Percentiles rank a stretch among this genome's conserved stretches.
Evolutionary conservation across 2,888 invertebrate species (phyloP).

Genomic region (Cremastinae sp.): DNA sequence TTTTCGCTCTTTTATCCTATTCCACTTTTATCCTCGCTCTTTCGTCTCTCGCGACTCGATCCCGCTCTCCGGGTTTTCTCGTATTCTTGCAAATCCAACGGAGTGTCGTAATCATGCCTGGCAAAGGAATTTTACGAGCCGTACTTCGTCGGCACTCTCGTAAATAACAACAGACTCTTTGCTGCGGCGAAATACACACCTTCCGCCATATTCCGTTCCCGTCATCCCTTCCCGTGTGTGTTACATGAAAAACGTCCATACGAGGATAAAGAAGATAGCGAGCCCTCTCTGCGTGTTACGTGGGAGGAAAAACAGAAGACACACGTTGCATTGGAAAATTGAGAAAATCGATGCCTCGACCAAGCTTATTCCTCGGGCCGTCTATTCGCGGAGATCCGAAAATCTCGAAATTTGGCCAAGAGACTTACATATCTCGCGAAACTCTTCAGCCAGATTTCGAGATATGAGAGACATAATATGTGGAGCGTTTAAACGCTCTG

Average conservation of each 20-base stretch:
- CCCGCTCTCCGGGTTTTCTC: constrained; percentile 7
- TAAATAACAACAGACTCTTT: constrained; percentile 52
- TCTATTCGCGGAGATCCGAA: no score
- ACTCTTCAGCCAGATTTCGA: no score
- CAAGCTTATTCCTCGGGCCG: no score
- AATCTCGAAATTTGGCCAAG: no score
- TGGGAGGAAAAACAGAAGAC: no score
- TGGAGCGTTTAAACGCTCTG: no score
- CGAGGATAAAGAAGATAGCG: no score
- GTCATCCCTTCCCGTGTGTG: constrained; percentile 18
- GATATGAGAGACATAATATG: no score
- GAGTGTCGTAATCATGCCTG: constrained; percentile 42
- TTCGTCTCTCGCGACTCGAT: constrained; percentile 5
- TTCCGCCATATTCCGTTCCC: constrained; percentile 9
- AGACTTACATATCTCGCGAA: neutral
- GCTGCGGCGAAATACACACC: constrained; percentile 14
- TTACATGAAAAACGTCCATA: no score
- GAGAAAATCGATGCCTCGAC: no score
- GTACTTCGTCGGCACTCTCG: constrained; percentile 28
- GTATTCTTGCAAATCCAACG: constrained; percentile 47
- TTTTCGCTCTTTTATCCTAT: constrained; percentile 22
- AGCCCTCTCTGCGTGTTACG: no score
- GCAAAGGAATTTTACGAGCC: constrained; percentile 40
- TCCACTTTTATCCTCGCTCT: constrained; percentile 8
- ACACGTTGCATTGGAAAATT: no score